Base-by-base conservation (phyloP, 1,140 invertebrate species). In the Batillaria attramentaria region DNA sequence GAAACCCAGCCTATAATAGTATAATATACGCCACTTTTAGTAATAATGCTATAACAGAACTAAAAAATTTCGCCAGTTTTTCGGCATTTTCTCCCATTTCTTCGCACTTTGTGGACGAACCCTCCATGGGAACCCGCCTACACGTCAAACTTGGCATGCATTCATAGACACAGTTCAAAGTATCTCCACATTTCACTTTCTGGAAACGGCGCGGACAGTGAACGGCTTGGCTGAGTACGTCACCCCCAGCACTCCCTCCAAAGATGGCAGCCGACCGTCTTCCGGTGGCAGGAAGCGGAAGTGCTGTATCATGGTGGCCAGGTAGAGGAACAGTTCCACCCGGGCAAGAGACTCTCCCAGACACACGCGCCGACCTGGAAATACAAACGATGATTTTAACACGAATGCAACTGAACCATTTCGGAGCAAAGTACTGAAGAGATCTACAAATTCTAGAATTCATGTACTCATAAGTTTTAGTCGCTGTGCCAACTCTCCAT, bases 251-350 rank as follows among this genome's bases (percentile, higher is more conserved):
- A 57, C 24, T 2, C 78, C 72, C 33, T 80, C 50, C 3, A 77
- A 46, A 10, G 73, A 57, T 39, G 79, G 78, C 18, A 76, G 57
- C 37, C 72, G 33, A 13, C 78, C 57, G 0, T 43, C 70, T 28
- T 70, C 74, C 20, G 42, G 72, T 41, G 79, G 73, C 96, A 35
- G 97, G 24, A 84, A 70, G 35, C 77, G 70, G 62, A 76, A 84
- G 41, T 69, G 54, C 39, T 83, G 81, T 16, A 84, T n/a, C 37
- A 84, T 43, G 2, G 72, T 69, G 2, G 81, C 70, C 18, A 81
- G 43, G 70, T 80, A 83, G 24, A 84, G 57, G 68, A 81, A 84
- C 54, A 82, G 39, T 43, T 84, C 84, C 75, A 81, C 77, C 20
- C 77, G 72, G 28, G 81, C 81, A 20, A 83, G 33, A 10, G 78